These are phyloP conservation scores for Galeopsomyia nigrocyanea DNA, from an alignment of 2,888 invertebrate species.

Conservation along the genomic window DNA sequence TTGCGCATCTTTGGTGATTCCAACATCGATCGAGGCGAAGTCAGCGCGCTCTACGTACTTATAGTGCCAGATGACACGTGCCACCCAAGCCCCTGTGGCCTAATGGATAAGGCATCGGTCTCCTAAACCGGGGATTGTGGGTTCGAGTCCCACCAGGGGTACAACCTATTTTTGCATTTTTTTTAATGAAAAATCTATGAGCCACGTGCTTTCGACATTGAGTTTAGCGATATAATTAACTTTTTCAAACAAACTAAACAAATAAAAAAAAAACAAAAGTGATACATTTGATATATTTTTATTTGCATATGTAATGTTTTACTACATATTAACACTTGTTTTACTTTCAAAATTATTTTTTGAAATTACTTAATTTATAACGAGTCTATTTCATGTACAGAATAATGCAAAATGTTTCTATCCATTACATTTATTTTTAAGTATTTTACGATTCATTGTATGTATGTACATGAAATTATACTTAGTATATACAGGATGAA, in stretches of 20 bases:
- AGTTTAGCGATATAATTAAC: too few species aligned
- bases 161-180: conserved; percentile 63
- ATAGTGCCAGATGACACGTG: neutral
- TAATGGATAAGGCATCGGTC: conserved; percentile 89
- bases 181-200: neutral
- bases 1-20: too few species aligned
- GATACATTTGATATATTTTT: conserved; percentile 6
- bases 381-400: conserved; percentile 5
- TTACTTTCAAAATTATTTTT: conserved; percentile 11
- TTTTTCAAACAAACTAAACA: too few species aligned
- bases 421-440: neutral
- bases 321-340: neutral
- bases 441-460: neutral
- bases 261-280: neutral
- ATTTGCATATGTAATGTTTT: neutral
- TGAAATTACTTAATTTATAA: conserved; percentile 8
- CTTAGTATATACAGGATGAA: conserved; percentile 24
- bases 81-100: conserved; percentile 79
- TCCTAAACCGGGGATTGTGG: conserved; percentile 89
- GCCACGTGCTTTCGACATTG: too few species aligned
- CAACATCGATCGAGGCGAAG: neutral
- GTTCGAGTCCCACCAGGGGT: conserved; percentile 92
- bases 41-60: conserved; percentile 17
- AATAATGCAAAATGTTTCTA: neutral
- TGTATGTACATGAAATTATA: neutral